These are phyloP conservation scores for Callitettix versicolor DNA, from an alignment of 1,140 invertebrate species.

Conservation along the genomic window DNA sequence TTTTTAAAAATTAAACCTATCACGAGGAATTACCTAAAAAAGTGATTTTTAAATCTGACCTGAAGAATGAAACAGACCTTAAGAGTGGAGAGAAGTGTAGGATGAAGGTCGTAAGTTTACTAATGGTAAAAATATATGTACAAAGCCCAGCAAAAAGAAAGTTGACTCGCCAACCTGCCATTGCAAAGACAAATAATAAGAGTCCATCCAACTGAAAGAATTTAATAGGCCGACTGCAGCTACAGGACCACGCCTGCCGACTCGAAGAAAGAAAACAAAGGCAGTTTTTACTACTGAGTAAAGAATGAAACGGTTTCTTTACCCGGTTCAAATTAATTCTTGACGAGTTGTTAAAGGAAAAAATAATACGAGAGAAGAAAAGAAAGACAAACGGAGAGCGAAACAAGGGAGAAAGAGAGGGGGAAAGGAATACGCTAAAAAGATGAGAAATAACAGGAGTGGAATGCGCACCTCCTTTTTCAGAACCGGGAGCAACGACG, in stretches of 20 bases:
- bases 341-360: constrained; percentile 6
- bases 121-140: neutral
- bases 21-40: too few relatives aligned
- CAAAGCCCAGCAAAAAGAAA: constrained; percentile 1
- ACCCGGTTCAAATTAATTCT: constrained; percentile 10
- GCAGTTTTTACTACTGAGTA: constrained; percentile 3
- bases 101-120: too few relatives aligned
- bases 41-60: too few relatives aligned
- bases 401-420: constrained; percentile 4
- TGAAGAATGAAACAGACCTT: too few relatives aligned
- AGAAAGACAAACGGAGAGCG: too few relatives aligned
- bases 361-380: neutral
- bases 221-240: constrained; percentile 11
- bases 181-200: neutral
- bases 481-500: neutral
- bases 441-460: too few relatives aligned
- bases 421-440: too few relatives aligned
- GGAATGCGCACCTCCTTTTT: constrained; percentile 13
- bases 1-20: too few relatives aligned
- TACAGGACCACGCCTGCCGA: neutral
- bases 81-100: too few relatives aligned
- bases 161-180: neutral
- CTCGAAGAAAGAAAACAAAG: constrained; percentile 11
- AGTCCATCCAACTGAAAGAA: constrained; percentile 12
- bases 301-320: constrained; percentile 10